Percentiles rank a stretch among this genome's conserved stretches.
Conservation (phyloP, 2,113 vertebrate genomes). For the Sisor rabdophorus region DNA sequence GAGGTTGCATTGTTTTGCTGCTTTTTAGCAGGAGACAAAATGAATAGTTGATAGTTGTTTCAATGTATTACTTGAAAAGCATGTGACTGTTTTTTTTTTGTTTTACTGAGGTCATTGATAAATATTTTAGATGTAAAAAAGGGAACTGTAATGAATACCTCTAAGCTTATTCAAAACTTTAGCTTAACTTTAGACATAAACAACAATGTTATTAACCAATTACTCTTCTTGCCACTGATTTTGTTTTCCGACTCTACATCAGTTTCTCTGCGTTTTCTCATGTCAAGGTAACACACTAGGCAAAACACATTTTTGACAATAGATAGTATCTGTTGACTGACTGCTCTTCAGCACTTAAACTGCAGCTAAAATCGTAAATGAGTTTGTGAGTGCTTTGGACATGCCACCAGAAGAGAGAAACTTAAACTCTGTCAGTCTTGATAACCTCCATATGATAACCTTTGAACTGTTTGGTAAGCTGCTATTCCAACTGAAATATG, state of each 20-base stretch:
- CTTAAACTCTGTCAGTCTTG: conserved; percentile 19
- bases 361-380: background rate
- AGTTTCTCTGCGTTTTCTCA: background rate
- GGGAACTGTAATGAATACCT: background rate
- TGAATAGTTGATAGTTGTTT: background rate
- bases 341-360: background rate
- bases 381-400: conserved; percentile 22
- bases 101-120: background rate
- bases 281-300: background rate
- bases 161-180: conserved; percentile 3
- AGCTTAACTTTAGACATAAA: too few relatives aligned
- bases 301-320: conserved; percentile 4
- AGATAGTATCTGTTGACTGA: conserved; percentile 34
- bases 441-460: conserved; percentile 52
- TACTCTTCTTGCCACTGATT: conserved; percentile 10
- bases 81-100: background rate
- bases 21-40: conserved; percentile 5
- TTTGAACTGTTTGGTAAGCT: conserved; percentile 44
- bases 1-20: background rate
- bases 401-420: conserved; percentile 19
- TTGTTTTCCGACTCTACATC: conserved; percentile 1
- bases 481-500: conserved; percentile 37
- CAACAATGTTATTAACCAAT: too few relatives aligned
- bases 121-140: background rate
- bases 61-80: background rate